These are phyloP conservation scores for Brotula barbata DNA, from an alignment of 2,797 vertebrate genomes.

Conservation along the genomic window DNA sequence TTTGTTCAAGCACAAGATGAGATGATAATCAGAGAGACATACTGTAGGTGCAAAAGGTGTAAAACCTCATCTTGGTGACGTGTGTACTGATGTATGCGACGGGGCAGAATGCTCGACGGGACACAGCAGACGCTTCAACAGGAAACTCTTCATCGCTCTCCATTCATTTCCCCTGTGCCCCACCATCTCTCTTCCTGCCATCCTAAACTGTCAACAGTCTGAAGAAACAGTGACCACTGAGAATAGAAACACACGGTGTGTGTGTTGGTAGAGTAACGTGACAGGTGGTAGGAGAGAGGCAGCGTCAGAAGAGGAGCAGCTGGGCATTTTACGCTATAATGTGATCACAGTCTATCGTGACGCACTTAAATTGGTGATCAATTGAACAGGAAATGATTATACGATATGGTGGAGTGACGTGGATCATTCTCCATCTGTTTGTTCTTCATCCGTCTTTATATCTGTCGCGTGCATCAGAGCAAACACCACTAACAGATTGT, in stretches of 20 bases:
- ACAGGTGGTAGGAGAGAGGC: conserved; percentile 53
- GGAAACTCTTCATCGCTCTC: conserved; percentile 38
- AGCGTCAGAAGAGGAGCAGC: conserved; percentile 53
- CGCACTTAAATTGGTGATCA: conserved; percentile 11
- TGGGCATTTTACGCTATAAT: conserved; percentile 50
- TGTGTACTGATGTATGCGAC: no score
- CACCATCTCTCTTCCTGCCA: conserved; percentile 20
- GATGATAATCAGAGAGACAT: no score
- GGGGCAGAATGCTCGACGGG: no score
- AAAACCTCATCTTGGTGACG: no score
- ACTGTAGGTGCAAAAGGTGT: no score
- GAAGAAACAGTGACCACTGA: conserved; percentile 49
- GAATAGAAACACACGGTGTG: conserved; percentile 58
- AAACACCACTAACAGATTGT: no score
- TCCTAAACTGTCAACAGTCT: conserved; percentile 53
- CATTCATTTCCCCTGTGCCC: conserved; percentile 3
- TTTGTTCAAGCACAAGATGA: no score
- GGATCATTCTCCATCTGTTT: not conserved
- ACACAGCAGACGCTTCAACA: conserved; percentile 2
- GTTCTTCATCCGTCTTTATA: not conserved
- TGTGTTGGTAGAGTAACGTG: conserved; percentile 56
- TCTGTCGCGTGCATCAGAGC: no score
- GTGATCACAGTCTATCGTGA: conserved; percentile 46
- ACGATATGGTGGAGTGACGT: conserved; percentile 20
- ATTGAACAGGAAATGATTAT: conserved; percentile 9